These are phyloP conservation scores for Poecilia wingei DNA, from an alignment of 2,797 vertebrate genomes.

Conservation along the genomic window DNA sequence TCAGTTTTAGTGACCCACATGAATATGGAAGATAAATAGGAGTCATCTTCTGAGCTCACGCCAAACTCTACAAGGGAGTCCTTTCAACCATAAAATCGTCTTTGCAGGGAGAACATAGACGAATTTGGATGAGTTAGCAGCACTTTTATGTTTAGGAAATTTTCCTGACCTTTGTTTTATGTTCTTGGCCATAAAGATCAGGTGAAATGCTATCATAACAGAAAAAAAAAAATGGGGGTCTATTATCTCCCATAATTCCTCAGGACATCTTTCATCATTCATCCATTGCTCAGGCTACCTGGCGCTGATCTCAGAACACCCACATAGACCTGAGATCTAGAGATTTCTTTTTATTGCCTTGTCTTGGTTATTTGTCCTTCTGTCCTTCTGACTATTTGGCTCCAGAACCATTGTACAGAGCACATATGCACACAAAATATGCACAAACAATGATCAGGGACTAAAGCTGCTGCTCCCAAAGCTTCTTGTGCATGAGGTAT, in stretches of 20 bases:
- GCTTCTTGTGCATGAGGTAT: constrained; percentile 69
- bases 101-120: constrained; percentile 70
- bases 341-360: constrained; percentile 43
- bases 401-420: constrained; percentile 38
- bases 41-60: constrained; percentile 67
- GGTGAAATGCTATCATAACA: constrained; percentile 74
- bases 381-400: constrained; percentile 52
- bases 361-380: constrained; percentile 50
- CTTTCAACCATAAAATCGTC: constrained; percentile 76
- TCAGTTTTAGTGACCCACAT: constrained; percentile 65
- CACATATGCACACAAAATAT: constrained; percentile 12
- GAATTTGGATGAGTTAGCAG: constrained; percentile 70
- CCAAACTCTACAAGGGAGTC: constrained; percentile 77
- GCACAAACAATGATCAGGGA: constrained; percentile 54
- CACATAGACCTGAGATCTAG: constrained; percentile 45
- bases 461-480: constrained; percentile 75
- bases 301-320: constrained; percentile 55
- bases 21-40: constrained; percentile 76
- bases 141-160: constrained; percentile 71
- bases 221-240: constrained; percentile 64
- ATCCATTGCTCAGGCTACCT: constrained; percentile 38
- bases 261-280: constrained; percentile 73
- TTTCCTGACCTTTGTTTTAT: constrained; percentile 77
- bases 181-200: constrained; percentile 69
- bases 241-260: constrained; percentile 67